These are phyloP conservation scores for Acropternis orthonyx DNA, from an alignment of 2,797 vertebrate genomes.

Conservation along the genomic window DNA sequence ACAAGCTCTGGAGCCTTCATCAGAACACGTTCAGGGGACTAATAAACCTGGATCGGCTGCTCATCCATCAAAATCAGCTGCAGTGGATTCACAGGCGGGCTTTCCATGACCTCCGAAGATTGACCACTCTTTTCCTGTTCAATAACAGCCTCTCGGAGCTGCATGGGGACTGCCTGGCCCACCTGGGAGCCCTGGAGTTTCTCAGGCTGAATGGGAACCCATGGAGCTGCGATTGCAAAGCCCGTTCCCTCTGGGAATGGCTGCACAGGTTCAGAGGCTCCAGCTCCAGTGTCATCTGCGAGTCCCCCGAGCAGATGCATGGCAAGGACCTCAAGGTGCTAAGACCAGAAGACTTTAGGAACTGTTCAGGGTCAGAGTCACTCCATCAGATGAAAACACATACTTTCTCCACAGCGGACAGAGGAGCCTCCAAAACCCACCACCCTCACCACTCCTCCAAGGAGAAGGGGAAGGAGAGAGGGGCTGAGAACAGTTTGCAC, in stretches of 20 bases:
- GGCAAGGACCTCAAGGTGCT: constrained; percentile 92
- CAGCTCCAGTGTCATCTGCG: constrained; percentile 88
- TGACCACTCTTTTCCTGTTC: constrained; percentile 96
- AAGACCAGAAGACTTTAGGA: constrained; percentile 86
- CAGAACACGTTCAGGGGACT: constrained; percentile 94
- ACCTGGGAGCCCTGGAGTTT: constrained; percentile 89
- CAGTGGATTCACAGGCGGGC: constrained; percentile 91
- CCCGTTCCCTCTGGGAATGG: constrained; percentile 95
- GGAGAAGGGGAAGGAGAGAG: constrained; percentile 70
- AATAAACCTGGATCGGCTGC: constrained; percentile 90
- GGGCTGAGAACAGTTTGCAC: constrained; percentile 71
- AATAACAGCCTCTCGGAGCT: constrained; percentile 94
- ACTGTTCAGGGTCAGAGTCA: constrained; percentile 89
- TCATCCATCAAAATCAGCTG: constrained; percentile 95
- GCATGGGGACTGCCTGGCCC: constrained; percentile 89
- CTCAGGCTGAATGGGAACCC: constrained; percentile 96
- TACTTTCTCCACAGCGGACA: constrained; percentile 84
- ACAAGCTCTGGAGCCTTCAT: constrained; percentile 93
- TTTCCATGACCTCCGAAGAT: constrained; percentile 92
- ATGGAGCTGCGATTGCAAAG: constrained; percentile 94
- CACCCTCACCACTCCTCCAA: constrained; percentile 74
- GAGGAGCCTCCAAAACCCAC: constrained; percentile 83
- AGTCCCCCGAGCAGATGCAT: constrained; percentile 77
- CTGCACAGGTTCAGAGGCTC: constrained; percentile 92
- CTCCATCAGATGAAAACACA: constrained; percentile 92